These are phyloP conservation scores for Glossophaga mutica DNA, from an alignment of 2,797 vertebrate species.

Conservation along the genomic window DNA sequence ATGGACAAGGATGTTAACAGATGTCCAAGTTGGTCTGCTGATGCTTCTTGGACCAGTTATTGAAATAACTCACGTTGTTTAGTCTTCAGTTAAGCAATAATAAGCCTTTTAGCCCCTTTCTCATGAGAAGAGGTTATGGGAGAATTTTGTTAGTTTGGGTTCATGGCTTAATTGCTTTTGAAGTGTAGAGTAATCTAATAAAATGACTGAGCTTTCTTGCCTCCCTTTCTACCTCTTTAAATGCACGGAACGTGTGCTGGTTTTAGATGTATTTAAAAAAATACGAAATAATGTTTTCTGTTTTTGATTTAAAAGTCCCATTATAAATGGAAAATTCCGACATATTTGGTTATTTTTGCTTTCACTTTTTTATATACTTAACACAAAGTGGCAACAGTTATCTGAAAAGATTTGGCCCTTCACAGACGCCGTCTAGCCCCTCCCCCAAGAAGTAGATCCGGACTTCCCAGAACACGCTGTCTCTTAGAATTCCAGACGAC, in stretches of 20 bases:
- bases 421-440: not conserved
- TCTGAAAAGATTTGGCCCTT: not conserved
- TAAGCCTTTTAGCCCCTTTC: not conserved
- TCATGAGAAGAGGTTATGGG: not conserved
- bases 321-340: not conserved
- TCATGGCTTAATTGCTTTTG: not conserved
- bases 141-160: conserved; percentile 10
- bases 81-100: conserved; percentile 21
- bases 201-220: not conserved
- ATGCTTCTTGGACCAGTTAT: conserved; percentile 41
- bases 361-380: not conserved
- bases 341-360: not conserved
- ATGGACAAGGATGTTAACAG: conserved; percentile 21
- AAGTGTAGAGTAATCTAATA: not conserved
- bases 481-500: not conserved
- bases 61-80: conserved; percentile 42
- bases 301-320: not conserved
- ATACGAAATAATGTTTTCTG: not conserved
- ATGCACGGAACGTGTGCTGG: not conserved
- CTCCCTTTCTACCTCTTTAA: not conserved
- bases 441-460: too few relatives aligned
- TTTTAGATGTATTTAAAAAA: conserved; percentile 13
- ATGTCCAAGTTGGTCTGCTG: not conserved
- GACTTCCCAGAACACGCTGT: not conserved
- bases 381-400: not conserved